phyloP scores from a whole-genome alignment of 2,797 vertebrate genomes.

The Fistularia commersonii region DNA sequence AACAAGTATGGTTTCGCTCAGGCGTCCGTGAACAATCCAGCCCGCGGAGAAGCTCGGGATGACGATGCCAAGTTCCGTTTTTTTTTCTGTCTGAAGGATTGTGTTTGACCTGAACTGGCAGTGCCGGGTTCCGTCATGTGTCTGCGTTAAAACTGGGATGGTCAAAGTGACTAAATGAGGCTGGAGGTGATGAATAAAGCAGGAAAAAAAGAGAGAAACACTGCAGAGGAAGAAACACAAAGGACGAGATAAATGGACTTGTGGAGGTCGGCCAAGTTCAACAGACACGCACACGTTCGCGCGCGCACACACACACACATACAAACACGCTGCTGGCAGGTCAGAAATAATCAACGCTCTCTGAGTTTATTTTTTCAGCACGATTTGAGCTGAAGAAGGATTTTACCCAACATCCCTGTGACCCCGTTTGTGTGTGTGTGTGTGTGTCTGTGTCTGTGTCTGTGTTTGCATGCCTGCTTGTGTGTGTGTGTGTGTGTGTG shows the following conservation, averaged over 20 bases:
- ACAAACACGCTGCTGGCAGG: constrained; percentile 19
- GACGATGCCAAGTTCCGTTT: too few species aligned
- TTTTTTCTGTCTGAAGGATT: too few species aligned
- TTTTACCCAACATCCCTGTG: constrained; percentile 32
- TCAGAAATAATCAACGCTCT: constrained; percentile 43
- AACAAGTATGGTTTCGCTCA: too few species aligned
- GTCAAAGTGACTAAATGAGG: too few species aligned
- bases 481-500: constrained; percentile 8
- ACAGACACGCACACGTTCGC: constrained; percentile 18
- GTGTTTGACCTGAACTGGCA: too few species aligned
- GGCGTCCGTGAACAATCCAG: too few species aligned
- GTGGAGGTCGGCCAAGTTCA: constrained; percentile 32
- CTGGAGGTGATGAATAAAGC: neutral
- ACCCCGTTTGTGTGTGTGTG: constrained; percentile 3
- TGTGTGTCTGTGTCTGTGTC: constrained; percentile 6
- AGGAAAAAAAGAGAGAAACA: neutral
- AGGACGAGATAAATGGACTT: constrained; percentile 15
- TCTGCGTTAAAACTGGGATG: too few species aligned
- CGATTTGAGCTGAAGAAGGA: constrained; percentile 39
- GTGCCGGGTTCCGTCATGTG: too few species aligned
- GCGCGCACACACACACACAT: constrained; percentile 13
- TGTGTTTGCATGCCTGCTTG: constrained; percentile 19
- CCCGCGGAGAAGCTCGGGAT: too few species aligned
- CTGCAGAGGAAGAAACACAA: neutral
- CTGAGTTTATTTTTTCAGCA: constrained; percentile 52